Evolutionary conservation across 2,797 vertebrate species (phyloP).

Genomic region (Petrocephalus schoutedeni): DNA sequence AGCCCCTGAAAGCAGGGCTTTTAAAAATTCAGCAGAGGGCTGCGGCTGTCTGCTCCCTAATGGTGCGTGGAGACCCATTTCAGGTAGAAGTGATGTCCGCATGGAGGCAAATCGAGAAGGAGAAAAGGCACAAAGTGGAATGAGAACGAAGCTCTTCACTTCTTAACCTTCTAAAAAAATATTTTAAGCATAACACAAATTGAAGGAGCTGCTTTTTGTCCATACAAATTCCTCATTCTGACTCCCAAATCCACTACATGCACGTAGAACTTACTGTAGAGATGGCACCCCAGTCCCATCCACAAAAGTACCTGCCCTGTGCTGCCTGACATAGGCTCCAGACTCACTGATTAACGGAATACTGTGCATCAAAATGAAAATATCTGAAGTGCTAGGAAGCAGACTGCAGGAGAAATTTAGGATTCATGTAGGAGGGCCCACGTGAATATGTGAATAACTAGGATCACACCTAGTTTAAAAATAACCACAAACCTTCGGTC

Average conservation of each 20-base stretch:
- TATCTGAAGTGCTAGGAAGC: not conserved
- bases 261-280: not conserved
- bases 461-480: not conserved
- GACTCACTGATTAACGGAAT: not conserved
- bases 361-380: not conserved
- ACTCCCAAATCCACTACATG: not conserved
- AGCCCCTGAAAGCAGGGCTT: not conserved
- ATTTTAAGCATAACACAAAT: not conserved
- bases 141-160: not conserved
- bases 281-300: not conserved
- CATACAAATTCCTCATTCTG: not conserved
- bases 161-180: not conserved
- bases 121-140: not conserved
- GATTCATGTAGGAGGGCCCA: not conserved
- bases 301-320: not conserved
- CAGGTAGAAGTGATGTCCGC: slow-evolving; percentile 6
- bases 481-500: not conserved
- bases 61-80: slow-evolving; percentile 11
- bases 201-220: not conserved
- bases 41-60: slow-evolving; percentile 4
- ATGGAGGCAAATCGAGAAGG: not conserved
- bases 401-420: not conserved
- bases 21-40: not conserved
- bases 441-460: not conserved
- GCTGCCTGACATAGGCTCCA: not conserved